Evolutionary conservation across 2,113 vertebrate genomes (phyloP), one percentile per base, ranked within the genome.

Genomic region (Todiramphus saurophagus): DNA sequence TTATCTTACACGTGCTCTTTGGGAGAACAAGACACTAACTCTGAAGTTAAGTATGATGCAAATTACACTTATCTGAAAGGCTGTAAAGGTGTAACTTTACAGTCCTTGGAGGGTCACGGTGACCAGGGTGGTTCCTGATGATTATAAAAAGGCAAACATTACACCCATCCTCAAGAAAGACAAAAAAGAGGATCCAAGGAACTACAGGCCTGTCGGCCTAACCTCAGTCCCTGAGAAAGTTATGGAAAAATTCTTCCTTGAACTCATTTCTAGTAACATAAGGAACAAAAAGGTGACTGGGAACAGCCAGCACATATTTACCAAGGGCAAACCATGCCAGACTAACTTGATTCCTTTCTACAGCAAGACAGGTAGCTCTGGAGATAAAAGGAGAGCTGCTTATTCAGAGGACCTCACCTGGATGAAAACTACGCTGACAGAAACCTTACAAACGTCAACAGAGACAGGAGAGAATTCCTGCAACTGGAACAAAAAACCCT

Each of bases 401-500:
- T 79, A 69, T 70, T 56, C 7, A 9, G 33, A 93, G 16, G 13
- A 76, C 10, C 28, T 68, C 31, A 85, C 28, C 21, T 80, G 53
- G 27, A 30, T 66, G 37, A 93, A 91, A 89, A 74, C 10, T 6
- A 60, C 7, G 33, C 15, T 81, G 33, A 59, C 30, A 53, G 53
- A 10, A 93, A 51, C 11, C 15, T 80, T 39, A 37, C 28, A 33
- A 60, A 73, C 16, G 21, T 64, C 68, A 39, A 31, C 16, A 37
- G 41, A 37, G 41, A 63, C 16, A 11, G 7, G 63, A 19, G 53
- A 53, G 5, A 69, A 63, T 41, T 62, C 44, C 28, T 59, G n/a
- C 60, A 78, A 43, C 23, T 16, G 9, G 21, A 46, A 89, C 41
- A 66, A 53, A 74, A 31, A 0, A 0, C 1, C 16, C 7, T 7